phyloP scores from a whole-genome alignment of 2,888 invertebrate species.

The Phyto melanocephala region DNA sequence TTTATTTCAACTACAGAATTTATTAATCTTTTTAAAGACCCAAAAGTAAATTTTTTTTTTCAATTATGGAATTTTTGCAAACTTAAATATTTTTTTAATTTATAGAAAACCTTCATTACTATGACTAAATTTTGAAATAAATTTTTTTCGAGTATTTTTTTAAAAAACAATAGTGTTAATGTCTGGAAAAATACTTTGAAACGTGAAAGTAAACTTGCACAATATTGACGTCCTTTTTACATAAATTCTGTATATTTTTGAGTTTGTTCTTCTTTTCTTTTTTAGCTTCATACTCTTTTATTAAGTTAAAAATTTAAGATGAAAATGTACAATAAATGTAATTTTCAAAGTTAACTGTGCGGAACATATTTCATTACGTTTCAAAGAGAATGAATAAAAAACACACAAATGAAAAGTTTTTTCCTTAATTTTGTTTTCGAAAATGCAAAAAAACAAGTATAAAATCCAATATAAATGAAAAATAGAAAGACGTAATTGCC shows the following conservation, averaged over 20 bases:
- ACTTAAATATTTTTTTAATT: no score
- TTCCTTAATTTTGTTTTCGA: background rate
- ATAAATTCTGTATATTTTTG: background rate
- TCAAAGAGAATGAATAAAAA: background rate
- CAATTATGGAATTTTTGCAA: no score
- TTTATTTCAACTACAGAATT: no score
- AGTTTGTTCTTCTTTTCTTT: background rate
- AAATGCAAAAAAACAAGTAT: background rate
- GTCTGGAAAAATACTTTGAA: no score
- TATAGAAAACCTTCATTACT: no score
- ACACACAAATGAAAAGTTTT: constrained; percentile 16
- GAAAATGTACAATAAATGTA: constrained; percentile 45
- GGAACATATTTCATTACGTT: constrained; percentile 47
- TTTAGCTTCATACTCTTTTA: background rate
- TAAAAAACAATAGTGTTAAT: no score
- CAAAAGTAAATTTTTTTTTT: no score
- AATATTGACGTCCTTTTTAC: background rate
- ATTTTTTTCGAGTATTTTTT: no score
- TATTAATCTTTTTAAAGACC: no score
- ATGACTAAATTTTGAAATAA: no score
- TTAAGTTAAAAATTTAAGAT: background rate
- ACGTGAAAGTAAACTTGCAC: background rate
- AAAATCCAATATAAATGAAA: background rate
- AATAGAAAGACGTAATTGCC: background rate
- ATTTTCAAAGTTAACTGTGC: constrained; percentile 49